Evolutionary conservation across 2,797 vertebrate genomes (phyloP).

Genomic region (Carcharodon carcharias): DNA sequence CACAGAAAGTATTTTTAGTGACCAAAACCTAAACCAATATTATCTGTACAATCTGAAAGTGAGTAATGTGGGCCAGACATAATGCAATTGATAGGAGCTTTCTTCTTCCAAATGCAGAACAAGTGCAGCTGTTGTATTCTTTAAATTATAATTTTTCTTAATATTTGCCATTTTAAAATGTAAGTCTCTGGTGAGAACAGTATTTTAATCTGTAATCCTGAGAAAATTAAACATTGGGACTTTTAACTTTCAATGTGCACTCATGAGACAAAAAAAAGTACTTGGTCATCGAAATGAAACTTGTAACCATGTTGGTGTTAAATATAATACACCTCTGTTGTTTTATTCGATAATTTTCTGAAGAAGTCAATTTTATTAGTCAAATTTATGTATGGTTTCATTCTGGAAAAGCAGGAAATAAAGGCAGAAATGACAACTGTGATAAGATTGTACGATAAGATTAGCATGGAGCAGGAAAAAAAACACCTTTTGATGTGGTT

Average conservation of each 20-base stretch:
- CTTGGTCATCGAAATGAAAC: neutral
- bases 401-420: constrained; percentile 49
- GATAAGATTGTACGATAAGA: constrained; percentile 50
- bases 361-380: neutral
- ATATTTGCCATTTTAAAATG: neutral
- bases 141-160: neutral
- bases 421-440: constrained; percentile 44
- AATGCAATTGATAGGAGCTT: neutral
- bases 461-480: constrained; percentile 42
- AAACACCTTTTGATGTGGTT: constrained; percentile 54
- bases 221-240: neutral
- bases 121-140: neutral
- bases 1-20: neutral
- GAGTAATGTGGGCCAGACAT: constrained; percentile 11
- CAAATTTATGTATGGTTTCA: constrained; percentile 26
- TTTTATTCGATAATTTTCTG: neutral
- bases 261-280: neutral
- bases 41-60: constrained; percentile 1
- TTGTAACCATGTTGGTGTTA: neutral
- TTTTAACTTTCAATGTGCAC: neutral
- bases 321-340: neutral
- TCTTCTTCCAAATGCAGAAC: neutral
- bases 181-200: neutral
- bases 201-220: neutral
- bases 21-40: neutral